Base-by-base conservation (phyloP, 2,797 vertebrate species). In the Alfaro cultratus region DNA sequence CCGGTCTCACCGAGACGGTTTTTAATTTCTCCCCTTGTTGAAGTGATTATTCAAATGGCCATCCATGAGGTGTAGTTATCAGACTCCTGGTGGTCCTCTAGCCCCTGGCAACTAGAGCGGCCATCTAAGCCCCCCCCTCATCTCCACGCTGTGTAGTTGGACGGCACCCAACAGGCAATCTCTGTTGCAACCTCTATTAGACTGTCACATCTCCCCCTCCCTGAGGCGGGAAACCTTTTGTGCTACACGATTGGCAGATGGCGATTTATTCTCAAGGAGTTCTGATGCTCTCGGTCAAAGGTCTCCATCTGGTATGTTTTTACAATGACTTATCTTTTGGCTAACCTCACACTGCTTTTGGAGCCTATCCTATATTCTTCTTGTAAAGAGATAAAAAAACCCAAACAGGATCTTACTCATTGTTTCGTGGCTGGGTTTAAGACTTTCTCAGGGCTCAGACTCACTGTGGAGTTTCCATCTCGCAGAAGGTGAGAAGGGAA, bases 21-120 rank as follows among this genome's bases (percentile, higher is more conserved):
- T 95, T 95, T 95, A 94, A 94, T 95, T 95, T 94, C 88, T 93
- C 92, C 92, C 93, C 94, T 93, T 95, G 93, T 95, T 96, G 93
- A 95, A 95, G 93, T 94, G 93, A 95, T 96, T 96, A 95, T 96
- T 96, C 93, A 95, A 96, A 96, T 95, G 89, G 91, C 87, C 78
- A 89, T 95, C 92, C 90, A 81, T 95, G 94, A 95, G 94, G 94
- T 91, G 90, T 93, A 92, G 93, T 95, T 95, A 95, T 94, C 94
- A 94, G 94, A 93, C 94, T 94, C 91, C 91, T 93, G 93, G 92
- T 95, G 92, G 89, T 95, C 91, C 93, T 94, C 92, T 90, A 92
- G 91, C 93, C 93, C 90, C 87, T 93, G 92, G 94, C 94, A 91
- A 92, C 85, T 89, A 90, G 87, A 95, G 93, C 86, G 85, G 84